Conservation (phyloP, 92 coral and sea anemone genomes). For the Montipora capitata region DNA sequence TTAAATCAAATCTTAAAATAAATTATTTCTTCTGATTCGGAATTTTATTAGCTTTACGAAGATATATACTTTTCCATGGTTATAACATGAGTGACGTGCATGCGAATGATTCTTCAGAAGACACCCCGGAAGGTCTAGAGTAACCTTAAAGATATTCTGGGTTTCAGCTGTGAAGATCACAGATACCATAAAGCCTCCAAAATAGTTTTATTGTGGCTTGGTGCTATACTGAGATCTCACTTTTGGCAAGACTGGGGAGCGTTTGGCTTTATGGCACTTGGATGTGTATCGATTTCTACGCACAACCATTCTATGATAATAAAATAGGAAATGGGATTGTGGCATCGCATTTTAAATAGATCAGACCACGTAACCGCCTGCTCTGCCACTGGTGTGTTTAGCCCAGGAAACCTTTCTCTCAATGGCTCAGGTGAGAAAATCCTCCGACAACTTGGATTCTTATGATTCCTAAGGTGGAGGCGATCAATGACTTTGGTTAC, state of each 20-base stretch:
- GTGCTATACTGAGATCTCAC: constrained; percentile 12
- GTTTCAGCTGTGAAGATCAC: too few species aligned
- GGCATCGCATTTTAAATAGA: constrained; percentile 65
- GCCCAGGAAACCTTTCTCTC: constrained; percentile 9
- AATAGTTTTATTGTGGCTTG: background rate
- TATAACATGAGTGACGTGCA: too few species aligned
- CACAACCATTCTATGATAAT: constrained; percentile 68
- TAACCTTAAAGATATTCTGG: too few species aligned
- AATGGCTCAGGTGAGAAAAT: constrained; percentile 35
- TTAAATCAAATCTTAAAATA: too few species aligned
- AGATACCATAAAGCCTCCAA: too few species aligned
- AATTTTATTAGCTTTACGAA: too few species aligned
- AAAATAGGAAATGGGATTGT: constrained; percentile 42
- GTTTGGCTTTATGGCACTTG: constrained; percentile 14
- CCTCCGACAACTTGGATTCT: constrained; percentile 30
- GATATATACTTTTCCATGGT: too few species aligned
- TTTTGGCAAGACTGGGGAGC: constrained; percentile 20
- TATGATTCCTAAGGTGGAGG: constrained; percentile 60
- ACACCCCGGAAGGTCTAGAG: too few species aligned
- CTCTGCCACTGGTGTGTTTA: constrained; percentile 76
- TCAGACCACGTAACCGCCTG: constrained; percentile 59
- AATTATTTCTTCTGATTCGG: too few species aligned
- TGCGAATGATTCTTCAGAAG: too few species aligned
- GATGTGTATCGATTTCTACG: constrained; percentile 39
- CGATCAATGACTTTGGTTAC: constrained; percentile 60